Percentiles rank a stretch among this genome's conserved stretches.
These are phyloP conservation scores for Caenorhabditis sp. DNA, from an alignment of 2,888 invertebrate genomes.

Conservation along the genomic window DNA sequence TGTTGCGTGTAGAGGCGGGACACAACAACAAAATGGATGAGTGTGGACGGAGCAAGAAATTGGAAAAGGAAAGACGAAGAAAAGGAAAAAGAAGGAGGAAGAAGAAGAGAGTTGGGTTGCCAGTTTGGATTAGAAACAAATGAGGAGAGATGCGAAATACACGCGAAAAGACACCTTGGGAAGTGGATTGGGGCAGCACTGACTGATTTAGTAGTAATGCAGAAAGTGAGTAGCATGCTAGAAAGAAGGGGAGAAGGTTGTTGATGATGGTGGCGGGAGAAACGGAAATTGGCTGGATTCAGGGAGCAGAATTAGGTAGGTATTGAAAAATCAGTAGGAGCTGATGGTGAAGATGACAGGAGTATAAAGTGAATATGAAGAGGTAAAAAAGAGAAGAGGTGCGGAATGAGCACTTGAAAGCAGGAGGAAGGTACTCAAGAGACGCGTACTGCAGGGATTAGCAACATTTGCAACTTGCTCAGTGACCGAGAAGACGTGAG, in stretches of 20 bases:
- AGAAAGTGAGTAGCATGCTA: neutral
- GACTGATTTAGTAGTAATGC: constrained; percentile 20
- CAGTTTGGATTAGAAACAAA: constrained; percentile 30
- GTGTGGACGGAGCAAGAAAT: constrained; percentile 5
- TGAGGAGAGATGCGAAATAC: constrained; percentile 13
- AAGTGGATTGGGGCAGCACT: neutral
- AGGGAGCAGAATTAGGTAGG: constrained; percentile 7
- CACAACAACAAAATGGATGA: constrained; percentile 42
- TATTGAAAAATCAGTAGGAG: constrained; percentile 7
- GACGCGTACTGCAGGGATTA: neutral
- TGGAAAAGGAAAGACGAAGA: constrained; percentile 2
- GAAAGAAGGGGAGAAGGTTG: neutral
- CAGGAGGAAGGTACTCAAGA: neutral
- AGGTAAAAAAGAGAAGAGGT: constrained; percentile 10
- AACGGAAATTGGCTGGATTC: neutral
- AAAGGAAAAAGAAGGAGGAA: constrained; percentile 6
- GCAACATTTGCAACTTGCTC: constrained; percentile 7
- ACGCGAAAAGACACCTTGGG: constrained; percentile 18
- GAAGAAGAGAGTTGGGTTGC: constrained; percentile 15
- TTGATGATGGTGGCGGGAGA: constrained; percentile 2
- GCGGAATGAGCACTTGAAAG: neutral
- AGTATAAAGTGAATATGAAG: neutral
- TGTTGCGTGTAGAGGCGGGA: constrained; percentile 17
- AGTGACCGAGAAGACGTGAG: neutral
- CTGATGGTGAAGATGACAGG: neutral